A percentile compares a stretch with the other conserved stretches of the same genome.
These are phyloP conservation scores for Lagorchestes hirsutus DNA, from an alignment of 2,797 vertebrate genomes.

Conservation along the genomic window DNA sequence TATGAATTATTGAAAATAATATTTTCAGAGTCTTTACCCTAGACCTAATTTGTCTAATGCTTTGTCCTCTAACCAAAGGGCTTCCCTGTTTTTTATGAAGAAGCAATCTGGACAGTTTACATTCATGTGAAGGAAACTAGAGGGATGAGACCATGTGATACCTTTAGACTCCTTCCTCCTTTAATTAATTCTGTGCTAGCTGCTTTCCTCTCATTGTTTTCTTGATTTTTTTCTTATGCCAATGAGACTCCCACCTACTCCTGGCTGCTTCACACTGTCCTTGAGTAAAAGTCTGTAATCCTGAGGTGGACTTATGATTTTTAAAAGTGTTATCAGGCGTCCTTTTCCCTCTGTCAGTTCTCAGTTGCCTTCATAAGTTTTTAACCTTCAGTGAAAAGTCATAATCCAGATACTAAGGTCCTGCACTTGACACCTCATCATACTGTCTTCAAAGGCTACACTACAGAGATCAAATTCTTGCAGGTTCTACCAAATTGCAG, in stretches of 20 bases:
- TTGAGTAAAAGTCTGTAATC: not conserved
- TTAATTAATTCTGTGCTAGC: too few species aligned
- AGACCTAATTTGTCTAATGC: not conserved
- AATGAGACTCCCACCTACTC: not conserved
- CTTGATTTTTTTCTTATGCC: not conserved
- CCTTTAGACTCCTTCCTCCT: too few species aligned
- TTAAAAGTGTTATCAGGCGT: not conserved
- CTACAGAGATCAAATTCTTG: not conserved
- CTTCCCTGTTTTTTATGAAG: not conserved
- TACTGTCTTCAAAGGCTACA: not conserved
- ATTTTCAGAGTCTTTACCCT: conserved; percentile 14
- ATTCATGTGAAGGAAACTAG: not conserved
- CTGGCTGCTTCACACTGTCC: not conserved
- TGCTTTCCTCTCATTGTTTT: not conserved
- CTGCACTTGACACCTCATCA: not conserved
- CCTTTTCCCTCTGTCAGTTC: not conserved
- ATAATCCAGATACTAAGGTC: not conserved
- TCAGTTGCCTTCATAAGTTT: not conserved
- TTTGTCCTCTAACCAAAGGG: not conserved
- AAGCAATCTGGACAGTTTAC: not conserved
- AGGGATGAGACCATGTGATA: too few species aligned
- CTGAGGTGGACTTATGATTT: not conserved
- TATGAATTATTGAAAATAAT: not conserved
- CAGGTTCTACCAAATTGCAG: not conserved
- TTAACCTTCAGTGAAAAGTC: not conserved